Evolutionary conservation across 2,888 invertebrate genomes (phyloP), one percentile per base, ranked within the genome.

Genomic region (Tubiluchus corallicola): DNA sequence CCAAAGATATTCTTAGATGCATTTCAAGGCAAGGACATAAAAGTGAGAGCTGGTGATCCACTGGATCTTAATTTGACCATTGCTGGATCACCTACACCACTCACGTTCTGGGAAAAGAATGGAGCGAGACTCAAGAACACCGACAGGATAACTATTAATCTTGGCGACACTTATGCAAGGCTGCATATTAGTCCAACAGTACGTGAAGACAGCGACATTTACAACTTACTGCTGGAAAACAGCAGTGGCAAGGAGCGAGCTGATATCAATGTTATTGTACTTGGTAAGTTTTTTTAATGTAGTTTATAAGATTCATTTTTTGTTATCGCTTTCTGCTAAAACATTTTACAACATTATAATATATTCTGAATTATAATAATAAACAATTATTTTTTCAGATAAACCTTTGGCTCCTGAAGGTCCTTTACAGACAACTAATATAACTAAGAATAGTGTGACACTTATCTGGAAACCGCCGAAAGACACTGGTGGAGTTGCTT

Each of bases 21-120:
- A 9, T 5, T 29, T 5, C 47, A 41, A 18, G 61, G 60, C 13
- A 58, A 59, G 46, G 64, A 63, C 49, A 58, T 65, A 40, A 53
- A 59, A 17, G 61, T 65, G 2, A 51, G 58, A 21, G 65, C 65
- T 38, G 65, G 65, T 37, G 65, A 65, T 45, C 64, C 64, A 4
- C 49, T 65, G 20, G 56, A 59, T 42, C 53, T 65, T 38, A 52
- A 55, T 18, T 52, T 65, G 5, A 61, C 62, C 9, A 61, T 64
- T 21, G 52, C 48, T 41, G 65, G 65, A 20, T 55, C 64, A 9
- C 65, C 65, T 4, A 54, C 59, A 13, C 65, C 65, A 3, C 59
- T 56, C 9, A 60, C 61, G 19, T 51, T 54, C 3, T 65, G 65
- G 65, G 48, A 47, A 19, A 63, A 60, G 49, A 55, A 61, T 52